Conservation (phyloP, 1,140 invertebrate species). For the Matsumurasca onukii region DNA sequence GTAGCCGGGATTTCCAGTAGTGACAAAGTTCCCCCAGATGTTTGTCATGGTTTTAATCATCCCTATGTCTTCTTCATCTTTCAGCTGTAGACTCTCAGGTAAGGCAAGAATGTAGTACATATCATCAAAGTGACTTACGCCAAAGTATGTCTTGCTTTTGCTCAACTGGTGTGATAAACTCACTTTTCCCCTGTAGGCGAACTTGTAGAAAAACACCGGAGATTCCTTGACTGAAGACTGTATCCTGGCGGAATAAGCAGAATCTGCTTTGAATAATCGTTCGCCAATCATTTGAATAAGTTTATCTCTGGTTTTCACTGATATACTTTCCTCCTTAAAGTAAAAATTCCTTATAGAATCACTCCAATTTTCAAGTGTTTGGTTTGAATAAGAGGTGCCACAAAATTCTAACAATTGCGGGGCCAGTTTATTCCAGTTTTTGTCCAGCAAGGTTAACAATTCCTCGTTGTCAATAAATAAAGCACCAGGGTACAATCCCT, state of each 20-base stretch:
- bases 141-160: constrained; percentile 20
- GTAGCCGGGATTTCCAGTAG: too few relatives aligned
- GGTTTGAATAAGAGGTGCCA: constrained; percentile 29
- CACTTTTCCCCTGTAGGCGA: constrained; percentile 37
- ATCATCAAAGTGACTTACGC: constrained; percentile 39
- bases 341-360: constrained; percentile 38
- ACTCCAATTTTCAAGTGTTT: constrained; percentile 29
- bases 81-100: too few relatives aligned
- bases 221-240: constrained; percentile 30
- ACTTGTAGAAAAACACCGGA: constrained; percentile 41
- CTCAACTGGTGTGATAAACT: constrained; percentile 32
- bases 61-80: too few relatives aligned
- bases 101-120: constrained; percentile 1
- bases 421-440: constrained; percentile 38
- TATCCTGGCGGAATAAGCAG: constrained; percentile 34
- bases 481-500: constrained; percentile 41
- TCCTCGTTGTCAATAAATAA: constrained; percentile 30
- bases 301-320: constrained; percentile 7
- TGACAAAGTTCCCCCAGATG: too few relatives aligned
- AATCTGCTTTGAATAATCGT: constrained; percentile 37
- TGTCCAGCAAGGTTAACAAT: constrained; percentile 33
- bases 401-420: constrained; percentile 41
- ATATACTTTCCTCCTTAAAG: constrained; percentile 31
- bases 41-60: too few relatives aligned
- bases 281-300: constrained; percentile 39